Evolutionary conservation across 2,888 invertebrate species (phyloP), one percentile per base, ranked within the genome.

Genomic region (Leucophora obtusa): DNA sequence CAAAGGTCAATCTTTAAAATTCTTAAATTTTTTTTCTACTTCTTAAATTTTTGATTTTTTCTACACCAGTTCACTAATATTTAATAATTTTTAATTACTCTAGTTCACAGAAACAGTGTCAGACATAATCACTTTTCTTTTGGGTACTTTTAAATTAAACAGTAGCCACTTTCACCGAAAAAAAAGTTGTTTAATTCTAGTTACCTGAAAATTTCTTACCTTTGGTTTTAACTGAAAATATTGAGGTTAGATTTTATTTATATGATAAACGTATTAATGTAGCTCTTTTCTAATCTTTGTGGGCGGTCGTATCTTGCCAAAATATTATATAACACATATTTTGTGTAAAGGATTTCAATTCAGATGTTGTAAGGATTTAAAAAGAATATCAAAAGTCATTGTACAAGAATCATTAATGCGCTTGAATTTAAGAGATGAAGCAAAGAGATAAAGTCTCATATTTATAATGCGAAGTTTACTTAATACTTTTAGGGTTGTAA

Each of bases 1-100:
- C 69, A 70, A 76, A 76, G 47, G 58, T 76, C 63, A 76, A 70
- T 70, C 58, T 63, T 54, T 51, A 58, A 11, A 43, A 24, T 38
- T 74, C 8, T 11, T 60, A 35, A 43, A 11, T 17, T 9, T 47
- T 18, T 59, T 17, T 17, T 21, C 38, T 24, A 28, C 28, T 24
- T n/a, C n/a, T n/a, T n/a, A n/a, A n/a, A n/a, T 24, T 56, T 28
- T 56, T 28, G 10, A 24, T 24, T 21, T 14, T 54, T 54, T 54
- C 18, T 11, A 54, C 14, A 21, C n/a, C 10, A 54, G 28, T 24
- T 38, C 38, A 38, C 38, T 38, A 38, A 38, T 38, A 11, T 38
- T 11, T 38, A 38, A 38, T 38, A 38, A 38, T 47, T 47, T 47
- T n/a, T 47, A 47, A 47, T 47, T 47, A 47, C 43, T 47, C 43